Evolutionary conservation across 2,113 vertebrate genomes (phyloP).

Genomic region (Globicephala melas): DNA sequence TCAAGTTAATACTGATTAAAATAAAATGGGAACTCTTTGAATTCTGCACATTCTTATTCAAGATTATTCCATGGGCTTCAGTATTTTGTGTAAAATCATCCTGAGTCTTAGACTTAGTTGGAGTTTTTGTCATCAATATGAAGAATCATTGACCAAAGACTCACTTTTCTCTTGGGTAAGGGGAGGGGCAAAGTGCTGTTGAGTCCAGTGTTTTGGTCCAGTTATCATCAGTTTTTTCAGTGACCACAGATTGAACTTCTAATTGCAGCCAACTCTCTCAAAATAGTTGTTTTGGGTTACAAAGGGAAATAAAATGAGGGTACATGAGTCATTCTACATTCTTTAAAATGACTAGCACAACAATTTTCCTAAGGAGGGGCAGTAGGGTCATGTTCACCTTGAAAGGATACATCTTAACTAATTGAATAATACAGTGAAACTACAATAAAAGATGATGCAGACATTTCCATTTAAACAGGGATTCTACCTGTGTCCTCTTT

Average conservation of each 20-base stretch:
- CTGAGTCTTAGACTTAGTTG: not conserved
- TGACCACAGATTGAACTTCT: constrained; percentile 64
- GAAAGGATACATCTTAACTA: not conserved
- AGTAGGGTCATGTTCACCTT: not conserved
- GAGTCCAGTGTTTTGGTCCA: not conserved
- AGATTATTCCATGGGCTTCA: not conserved
- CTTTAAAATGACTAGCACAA: constrained; percentile 57
- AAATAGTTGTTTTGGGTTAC: constrained; percentile 47
- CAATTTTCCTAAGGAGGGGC: not conserved
- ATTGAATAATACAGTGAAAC: not conserved
- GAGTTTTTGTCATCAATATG: not conserved
- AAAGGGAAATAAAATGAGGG: constrained; percentile 45
- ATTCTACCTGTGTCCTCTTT: not conserved
- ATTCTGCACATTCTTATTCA: not conserved
- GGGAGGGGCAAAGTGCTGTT: not conserved
- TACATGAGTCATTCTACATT: constrained; percentile 54
- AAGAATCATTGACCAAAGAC: not conserved
- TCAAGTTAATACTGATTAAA: not conserved
- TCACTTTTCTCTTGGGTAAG: not conserved
- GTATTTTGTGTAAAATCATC: not conserved
- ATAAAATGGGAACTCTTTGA: not conserved
- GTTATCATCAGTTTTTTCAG: not conserved
- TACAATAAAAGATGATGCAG: not conserved
- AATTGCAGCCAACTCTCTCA: constrained; percentile 49
- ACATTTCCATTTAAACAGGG: not conserved